Evolutionary conservation across 2,113 vertebrate genomes (phyloP).

Genomic region (Charina bottae): DNA sequence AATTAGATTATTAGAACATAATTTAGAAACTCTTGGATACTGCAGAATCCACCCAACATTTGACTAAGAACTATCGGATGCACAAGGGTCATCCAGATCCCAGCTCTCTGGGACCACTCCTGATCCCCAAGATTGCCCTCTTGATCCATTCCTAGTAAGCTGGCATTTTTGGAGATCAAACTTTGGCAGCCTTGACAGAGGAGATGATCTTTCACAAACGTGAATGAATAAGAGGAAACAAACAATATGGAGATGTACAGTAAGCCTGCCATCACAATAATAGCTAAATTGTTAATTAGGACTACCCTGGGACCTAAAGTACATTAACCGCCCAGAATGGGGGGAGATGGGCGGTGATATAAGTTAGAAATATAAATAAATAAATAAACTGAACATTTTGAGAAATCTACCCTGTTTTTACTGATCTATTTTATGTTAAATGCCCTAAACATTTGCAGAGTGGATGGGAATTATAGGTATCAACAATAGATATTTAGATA

Average conservation of each 20-base stretch:
- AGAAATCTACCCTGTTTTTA: neutral
- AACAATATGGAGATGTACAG: neutral
- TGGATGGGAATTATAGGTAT: neutral
- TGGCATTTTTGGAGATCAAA: neutral
- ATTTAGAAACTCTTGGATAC: neutral
- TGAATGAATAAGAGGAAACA: neutral
- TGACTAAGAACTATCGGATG: neutral
- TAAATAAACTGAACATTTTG: neutral
- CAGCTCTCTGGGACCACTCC: neutral
- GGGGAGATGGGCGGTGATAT: no score
- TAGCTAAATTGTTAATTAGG: neutral
- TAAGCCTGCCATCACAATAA: neutral
- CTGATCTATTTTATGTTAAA: neutral
- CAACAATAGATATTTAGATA: conserved; percentile 12
- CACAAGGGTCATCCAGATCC: neutral
- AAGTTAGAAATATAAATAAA: no score
- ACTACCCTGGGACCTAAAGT: neutral
- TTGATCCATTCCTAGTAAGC: neutral
- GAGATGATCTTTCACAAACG: neutral
- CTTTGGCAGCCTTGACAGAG: neutral
- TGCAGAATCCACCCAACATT: neutral
- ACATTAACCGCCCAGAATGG: no score
- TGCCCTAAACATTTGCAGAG: neutral
- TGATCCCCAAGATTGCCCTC: neutral
- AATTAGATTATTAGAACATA: neutral